Evolutionary conservation across 2,888 invertebrate species (phyloP).

Genomic region (Gymnoscelis rufifasciata): DNA sequence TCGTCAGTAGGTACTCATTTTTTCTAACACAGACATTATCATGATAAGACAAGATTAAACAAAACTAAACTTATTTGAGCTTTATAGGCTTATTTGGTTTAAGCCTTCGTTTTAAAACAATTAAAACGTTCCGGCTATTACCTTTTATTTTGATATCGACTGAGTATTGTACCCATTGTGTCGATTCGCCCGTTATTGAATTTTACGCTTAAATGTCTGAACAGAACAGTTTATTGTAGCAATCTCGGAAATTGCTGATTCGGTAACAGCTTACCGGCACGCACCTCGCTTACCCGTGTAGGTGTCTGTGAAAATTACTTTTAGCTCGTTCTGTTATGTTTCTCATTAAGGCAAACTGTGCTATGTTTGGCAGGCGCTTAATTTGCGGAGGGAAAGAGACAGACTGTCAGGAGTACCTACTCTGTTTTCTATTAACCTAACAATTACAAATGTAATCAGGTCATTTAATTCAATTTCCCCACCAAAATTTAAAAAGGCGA

Average conservation of each 20-base stretch:
- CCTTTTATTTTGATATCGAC: constrained; percentile 9
- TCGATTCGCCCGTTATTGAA: constrained; percentile 30
- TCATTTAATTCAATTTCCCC: too few species aligned
- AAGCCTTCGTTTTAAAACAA: too few species aligned
- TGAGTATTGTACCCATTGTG: constrained; percentile 22
- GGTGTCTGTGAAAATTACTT: constrained; percentile 16
- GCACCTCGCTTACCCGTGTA: constrained; percentile 28
- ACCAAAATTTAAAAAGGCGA: too few species aligned
- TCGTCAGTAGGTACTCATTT: too few species aligned
- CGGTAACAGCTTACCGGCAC: constrained; percentile 46
- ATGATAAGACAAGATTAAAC: too few species aligned
- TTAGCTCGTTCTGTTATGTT: constrained; percentile 4
- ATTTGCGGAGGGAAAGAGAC: background rate
- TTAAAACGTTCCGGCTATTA: background rate
- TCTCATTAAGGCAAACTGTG: constrained; percentile 5
- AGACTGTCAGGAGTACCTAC: too few species aligned
- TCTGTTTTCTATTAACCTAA: too few species aligned
- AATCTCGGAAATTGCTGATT: constrained; percentile 37
- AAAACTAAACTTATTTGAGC: too few species aligned
- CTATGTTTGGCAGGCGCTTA: background rate
- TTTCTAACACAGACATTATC: too few species aligned
- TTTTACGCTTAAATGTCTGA: constrained; percentile 35
- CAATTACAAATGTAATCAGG: too few species aligned
- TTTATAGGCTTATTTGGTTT: too few species aligned
- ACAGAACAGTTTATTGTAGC: constrained; percentile 36